These are phyloP conservation scores for Heterochromis multidens DNA, from an alignment of 2,113 vertebrate genomes.

Conservation along the genomic window DNA sequence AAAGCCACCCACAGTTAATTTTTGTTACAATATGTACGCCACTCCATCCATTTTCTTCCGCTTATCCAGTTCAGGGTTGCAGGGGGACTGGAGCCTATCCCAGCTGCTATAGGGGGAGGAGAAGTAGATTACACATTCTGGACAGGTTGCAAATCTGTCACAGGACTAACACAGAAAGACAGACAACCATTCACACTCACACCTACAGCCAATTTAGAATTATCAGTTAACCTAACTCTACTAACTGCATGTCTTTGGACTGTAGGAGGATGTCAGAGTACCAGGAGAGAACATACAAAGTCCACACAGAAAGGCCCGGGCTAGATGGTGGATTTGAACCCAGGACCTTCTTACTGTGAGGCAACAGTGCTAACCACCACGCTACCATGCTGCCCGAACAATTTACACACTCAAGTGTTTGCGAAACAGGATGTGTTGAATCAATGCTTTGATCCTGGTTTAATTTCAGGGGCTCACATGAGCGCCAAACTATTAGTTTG, in stretches of 20 bases:
- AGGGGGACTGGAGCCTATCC: too few species aligned
- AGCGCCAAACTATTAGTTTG: not conserved
- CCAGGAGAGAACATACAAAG: not conserved
- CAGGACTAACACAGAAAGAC: not conserved
- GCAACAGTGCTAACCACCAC: not conserved
- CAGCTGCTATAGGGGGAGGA: not conserved
- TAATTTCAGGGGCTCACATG: not conserved
- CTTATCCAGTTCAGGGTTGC: too few species aligned
- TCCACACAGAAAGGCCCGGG: not conserved
- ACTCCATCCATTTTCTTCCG: too few species aligned
- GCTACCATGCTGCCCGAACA: too few species aligned
- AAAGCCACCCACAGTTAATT: not conserved
- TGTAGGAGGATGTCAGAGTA: not conserved
- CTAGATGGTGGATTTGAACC: not conserved
- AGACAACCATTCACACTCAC: not conserved
- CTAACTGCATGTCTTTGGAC: not conserved
- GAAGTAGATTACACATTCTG: not conserved
- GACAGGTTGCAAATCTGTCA: not conserved
- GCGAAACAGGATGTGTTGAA: not conserved
- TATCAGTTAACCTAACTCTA: not conserved
- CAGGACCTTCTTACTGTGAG: not conserved
- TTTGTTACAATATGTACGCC: slow-evolving; percentile 9
- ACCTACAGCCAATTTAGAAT: not conserved
- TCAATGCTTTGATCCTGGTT: not conserved
- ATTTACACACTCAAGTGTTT: not conserved